These are phyloP conservation scores for Diplolepis rosae DNA, from an alignment of 2,888 invertebrate species.

Conservation along the genomic window DNA sequence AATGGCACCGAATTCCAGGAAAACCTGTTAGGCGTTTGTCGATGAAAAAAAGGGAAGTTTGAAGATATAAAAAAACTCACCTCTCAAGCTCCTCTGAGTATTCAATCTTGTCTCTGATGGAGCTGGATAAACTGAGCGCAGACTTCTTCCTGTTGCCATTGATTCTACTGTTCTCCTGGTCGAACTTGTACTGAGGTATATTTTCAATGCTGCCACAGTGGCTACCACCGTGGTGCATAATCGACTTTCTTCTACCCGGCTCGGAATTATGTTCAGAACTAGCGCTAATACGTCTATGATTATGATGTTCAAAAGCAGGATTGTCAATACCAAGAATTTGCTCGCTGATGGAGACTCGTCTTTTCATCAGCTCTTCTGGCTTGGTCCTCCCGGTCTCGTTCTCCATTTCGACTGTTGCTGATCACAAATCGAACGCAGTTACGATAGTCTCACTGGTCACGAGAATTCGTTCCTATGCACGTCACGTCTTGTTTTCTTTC, in stretches of 20 bases:
- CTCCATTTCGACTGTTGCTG: constrained; percentile 51
- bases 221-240: constrained; percentile 61
- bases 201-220: constrained; percentile 68
- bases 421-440: constrained; percentile 7
- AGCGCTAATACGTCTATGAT: constrained; percentile 62
- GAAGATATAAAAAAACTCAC: constrained; percentile 46
- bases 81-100: constrained; percentile 70
- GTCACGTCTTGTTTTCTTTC: constrained; percentile 31
- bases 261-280: constrained; percentile 65
- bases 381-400: constrained; percentile 50
- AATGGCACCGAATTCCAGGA: background rate
- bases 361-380: constrained; percentile 53
- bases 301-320: constrained; percentile 66
- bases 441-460: background rate
- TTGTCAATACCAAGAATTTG: constrained; percentile 68
- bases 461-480: background rate
- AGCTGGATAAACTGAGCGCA: constrained; percentile 69
- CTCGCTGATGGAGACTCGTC: constrained; percentile 70
- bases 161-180: constrained; percentile 65
- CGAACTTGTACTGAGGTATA: constrained; percentile 66
- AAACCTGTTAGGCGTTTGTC: background rate
- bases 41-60: background rate
- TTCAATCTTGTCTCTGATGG: constrained; percentile 71
- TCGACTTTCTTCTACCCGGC: constrained; percentile 63
- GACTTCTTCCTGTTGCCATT: constrained; percentile 67